Evolutionary conservation across 2,797 vertebrate genomes (phyloP).

Genomic region (Chiloscyllium punctatum): DNA sequence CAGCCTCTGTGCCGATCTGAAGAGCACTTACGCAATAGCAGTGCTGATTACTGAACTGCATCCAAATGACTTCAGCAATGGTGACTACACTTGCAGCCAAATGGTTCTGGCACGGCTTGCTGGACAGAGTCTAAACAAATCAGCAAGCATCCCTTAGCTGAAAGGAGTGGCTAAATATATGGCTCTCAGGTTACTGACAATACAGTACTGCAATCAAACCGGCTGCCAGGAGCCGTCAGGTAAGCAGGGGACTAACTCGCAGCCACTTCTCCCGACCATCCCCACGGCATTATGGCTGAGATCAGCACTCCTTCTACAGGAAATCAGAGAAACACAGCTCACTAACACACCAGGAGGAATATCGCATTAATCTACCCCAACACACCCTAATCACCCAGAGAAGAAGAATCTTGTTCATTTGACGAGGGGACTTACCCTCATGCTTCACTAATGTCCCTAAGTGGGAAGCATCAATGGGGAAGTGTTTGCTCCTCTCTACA

Average conservation of each 20-base stretch:
- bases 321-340: background rate
- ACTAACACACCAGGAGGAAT: background rate
- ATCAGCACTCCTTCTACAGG: background rate
- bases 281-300: background rate
- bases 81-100: background rate
- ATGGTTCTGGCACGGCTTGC: background rate
- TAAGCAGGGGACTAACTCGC: background rate
- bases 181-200: background rate
- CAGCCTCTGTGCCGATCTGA: background rate
- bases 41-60: background rate
- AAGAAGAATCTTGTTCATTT: background rate
- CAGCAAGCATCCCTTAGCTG: background rate
- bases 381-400: background rate
- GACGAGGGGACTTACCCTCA: conserved; percentile 26
- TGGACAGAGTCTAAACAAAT: background rate
- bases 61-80: background rate
- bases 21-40: too few relatives aligned
- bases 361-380: background rate
- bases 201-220: background rate
- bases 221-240: background rate
- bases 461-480: conserved; percentile 15
- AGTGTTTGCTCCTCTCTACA: conserved; percentile 30
- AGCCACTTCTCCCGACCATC: background rate
- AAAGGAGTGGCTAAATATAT: background rate
- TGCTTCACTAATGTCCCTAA: conserved; percentile 28